These are phyloP conservation scores for Telenomus remus DNA, from an alignment of 1,140 invertebrate species.

Conservation along the genomic window DNA sequence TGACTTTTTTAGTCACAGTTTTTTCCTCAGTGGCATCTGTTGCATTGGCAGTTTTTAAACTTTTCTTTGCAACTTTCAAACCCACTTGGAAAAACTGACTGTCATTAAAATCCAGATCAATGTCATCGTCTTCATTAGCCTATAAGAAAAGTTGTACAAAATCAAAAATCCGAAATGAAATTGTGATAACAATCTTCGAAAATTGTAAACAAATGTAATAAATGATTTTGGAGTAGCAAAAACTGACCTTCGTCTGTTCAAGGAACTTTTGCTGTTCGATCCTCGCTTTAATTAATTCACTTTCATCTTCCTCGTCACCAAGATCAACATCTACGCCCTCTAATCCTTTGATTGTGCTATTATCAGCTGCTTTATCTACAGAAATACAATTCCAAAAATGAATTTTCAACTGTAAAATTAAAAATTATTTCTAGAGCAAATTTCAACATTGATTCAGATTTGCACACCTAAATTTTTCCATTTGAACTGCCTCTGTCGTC, in stretches of 20 bases:
- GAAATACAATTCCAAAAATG: constrained; percentile 17
- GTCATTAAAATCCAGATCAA: constrained; percentile 62
- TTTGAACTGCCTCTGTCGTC: constrained; percentile 85
- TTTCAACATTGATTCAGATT: no score
- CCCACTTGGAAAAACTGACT: constrained; percentile 69
- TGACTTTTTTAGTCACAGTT: constrained; percentile 12
- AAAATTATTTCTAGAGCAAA: not conserved
- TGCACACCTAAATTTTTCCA: constrained; percentile 87
- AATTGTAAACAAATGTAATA: no score
- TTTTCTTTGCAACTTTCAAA: constrained; percentile 57
- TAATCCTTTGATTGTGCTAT: constrained; percentile 59
- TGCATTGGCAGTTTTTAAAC: constrained; percentile 1
- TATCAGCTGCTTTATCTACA: constrained; percentile 63
- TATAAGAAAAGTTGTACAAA: constrained; percentile 41
- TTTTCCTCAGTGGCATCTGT: not conserved
- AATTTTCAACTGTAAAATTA: not conserved
- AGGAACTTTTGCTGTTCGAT: constrained; percentile 82
- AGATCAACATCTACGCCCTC: constrained; percentile 71
- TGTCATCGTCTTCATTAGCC: constrained; percentile 47
- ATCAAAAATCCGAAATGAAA: no score
- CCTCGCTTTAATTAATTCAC: constrained; percentile 81
- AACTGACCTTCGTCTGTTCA: constrained; percentile 73
- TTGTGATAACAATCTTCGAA: no score
- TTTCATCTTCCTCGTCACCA: constrained; percentile 78
- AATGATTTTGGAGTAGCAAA: no score